Conservation (phyloP, 2,797 vertebrate genomes). For the Protonibea diacanthus region DNA sequence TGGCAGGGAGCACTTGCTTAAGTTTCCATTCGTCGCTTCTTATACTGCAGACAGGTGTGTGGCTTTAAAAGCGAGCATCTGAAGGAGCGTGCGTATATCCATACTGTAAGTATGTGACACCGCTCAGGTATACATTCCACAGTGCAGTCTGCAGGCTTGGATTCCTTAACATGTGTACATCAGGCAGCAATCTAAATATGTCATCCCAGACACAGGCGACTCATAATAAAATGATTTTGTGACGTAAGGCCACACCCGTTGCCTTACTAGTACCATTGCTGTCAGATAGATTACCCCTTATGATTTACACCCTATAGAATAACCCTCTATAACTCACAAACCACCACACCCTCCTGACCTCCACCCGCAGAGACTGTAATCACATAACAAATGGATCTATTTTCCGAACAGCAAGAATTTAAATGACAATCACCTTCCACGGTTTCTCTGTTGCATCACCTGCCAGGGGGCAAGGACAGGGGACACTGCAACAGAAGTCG, state of each 20-base stretch:
- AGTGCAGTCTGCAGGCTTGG: slow-evolving; percentile 32
- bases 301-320: slow-evolving; percentile 69
- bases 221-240: slow-evolving; percentile 63
- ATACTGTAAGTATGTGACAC: slow-evolving; percentile 33
- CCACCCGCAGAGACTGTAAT: slow-evolving; percentile 45
- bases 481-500: slow-evolving; percentile 44
- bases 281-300: slow-evolving; percentile 63
- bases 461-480: slow-evolving; percentile 70
- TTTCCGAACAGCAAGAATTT: slow-evolving; percentile 60
- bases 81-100: slow-evolving; percentile 39
- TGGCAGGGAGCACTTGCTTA: slow-evolving; percentile 52
- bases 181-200: slow-evolving; percentile 69
- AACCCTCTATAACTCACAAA: slow-evolving; percentile 47
- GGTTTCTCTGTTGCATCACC: slow-evolving; percentile 66
- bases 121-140: slow-evolving; percentile 71
- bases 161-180: slow-evolving; percentile 58
- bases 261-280: slow-evolving; percentile 33
- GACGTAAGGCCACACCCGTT: slow-evolving; percentile 52
- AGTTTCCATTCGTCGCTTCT: slow-evolving; percentile 60
- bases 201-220: slow-evolving; percentile 40
- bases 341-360: slow-evolving; percentile 54
- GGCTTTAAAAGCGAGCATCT: slow-evolving; percentile 53
- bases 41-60: slow-evolving; percentile 73
- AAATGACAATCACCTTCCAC: slow-evolving; percentile 57
- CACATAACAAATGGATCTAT: slow-evolving; percentile 64